Evolutionary conservation across 2,888 invertebrate genomes (phyloP).

Genomic region (Drosophila pseudotakahashii): DNA sequence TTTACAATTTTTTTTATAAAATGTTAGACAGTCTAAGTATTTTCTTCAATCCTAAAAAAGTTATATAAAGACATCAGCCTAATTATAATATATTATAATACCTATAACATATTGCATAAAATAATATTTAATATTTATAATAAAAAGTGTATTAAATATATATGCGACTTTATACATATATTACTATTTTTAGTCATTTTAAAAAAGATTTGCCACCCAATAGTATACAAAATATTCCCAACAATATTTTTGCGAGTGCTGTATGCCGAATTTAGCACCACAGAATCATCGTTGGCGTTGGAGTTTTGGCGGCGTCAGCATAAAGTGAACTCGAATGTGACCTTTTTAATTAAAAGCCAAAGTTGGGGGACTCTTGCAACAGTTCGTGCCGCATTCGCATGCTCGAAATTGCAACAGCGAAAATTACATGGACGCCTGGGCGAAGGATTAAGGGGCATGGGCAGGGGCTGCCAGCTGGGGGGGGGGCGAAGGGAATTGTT

Average conservation of each 20-base stretch:
- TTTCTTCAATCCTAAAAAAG: too few relatives aligned
- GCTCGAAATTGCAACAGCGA: conserved; percentile 72
- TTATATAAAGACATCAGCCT: too few relatives aligned
- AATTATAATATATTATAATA: too few relatives aligned
- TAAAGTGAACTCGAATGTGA: conserved; percentile 66
- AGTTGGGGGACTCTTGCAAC: conserved; percentile 45
- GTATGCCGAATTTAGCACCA: conserved; percentile 1
- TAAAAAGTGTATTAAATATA: too few relatives aligned
- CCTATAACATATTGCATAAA: too few relatives aligned
- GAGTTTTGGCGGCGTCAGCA: conserved; percentile 62
- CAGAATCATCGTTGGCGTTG: conserved; percentile 34
- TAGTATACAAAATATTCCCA: too few relatives aligned
- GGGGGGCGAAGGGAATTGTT: conserved; percentile 62
- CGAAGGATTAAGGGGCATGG: conserved; percentile 20
- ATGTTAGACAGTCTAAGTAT: too few relatives aligned
- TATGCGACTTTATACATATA: too few relatives aligned
- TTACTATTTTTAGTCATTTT: too few relatives aligned
- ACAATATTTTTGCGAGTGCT: conserved; percentile 1
- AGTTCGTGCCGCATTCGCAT: conserved; percentile 74
- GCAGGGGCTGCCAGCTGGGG: conserved; percentile 3
- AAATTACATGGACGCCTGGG: conserved; percentile 43
- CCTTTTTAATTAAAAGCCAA: conserved; percentile 75
- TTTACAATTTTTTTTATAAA: too few relatives aligned
- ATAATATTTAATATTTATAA: too few relatives aligned
- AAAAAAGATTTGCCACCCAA: too few relatives aligned